A percentile compares a stretch with the other conserved stretches of the same genome.
phyloP scores from a whole-genome alignment of 2,113 vertebrate genomes.

The Suricata suricatta region DNA sequence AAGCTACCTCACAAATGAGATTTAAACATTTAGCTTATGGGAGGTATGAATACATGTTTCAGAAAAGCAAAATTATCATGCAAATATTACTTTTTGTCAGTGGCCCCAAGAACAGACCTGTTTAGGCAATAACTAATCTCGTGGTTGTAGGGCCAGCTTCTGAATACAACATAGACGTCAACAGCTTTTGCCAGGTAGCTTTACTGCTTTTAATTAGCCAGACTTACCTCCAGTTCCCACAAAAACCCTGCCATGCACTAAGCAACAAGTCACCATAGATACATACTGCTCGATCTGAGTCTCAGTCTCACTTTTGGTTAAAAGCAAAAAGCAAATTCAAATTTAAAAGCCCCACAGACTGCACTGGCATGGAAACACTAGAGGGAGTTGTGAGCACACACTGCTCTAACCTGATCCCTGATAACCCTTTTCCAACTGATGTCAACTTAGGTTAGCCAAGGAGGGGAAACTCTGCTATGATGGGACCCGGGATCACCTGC shows the following conservation, averaged over 20 bases:
- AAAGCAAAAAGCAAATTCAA: not conserved
- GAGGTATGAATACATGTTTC: not conserved
- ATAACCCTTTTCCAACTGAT: not conserved
- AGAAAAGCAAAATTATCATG: not conserved
- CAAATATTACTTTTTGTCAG: not conserved
- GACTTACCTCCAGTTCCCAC: not conserved
- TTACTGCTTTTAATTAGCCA: not conserved
- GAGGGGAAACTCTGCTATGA: not conserved
- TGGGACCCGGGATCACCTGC: constrained; percentile 85
- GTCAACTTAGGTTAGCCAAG: not conserved
- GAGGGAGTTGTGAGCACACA: constrained; percentile 77
- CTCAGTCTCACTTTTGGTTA: not conserved
- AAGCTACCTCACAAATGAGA: not conserved
- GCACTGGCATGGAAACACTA: constrained; percentile 63
- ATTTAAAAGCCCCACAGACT: not conserved
- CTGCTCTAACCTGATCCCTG: not conserved
- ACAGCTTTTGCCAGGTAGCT: not conserved
- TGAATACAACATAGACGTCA: not conserved
- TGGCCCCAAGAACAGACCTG: not conserved
- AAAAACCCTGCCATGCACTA: not conserved
- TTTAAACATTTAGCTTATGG: not conserved
- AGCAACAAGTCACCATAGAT: not conserved
- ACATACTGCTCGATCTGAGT: not conserved
- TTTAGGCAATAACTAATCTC: not conserved
- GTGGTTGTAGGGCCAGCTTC: not conserved